These are phyloP conservation scores for Sebastes matsubarae DNA, from an alignment of 2,797 vertebrate genomes.

Conservation along the genomic window DNA sequence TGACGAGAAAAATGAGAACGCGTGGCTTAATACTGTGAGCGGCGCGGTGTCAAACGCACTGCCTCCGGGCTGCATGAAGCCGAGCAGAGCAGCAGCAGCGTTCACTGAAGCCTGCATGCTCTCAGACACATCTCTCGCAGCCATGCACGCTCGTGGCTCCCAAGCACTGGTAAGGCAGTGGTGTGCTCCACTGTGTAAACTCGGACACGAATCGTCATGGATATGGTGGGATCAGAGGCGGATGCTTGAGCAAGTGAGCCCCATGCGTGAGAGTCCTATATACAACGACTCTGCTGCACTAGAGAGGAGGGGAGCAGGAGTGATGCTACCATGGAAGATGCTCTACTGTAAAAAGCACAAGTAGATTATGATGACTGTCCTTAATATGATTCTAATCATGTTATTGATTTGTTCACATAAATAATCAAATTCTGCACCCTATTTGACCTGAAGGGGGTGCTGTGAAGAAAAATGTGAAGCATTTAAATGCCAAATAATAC, in stretches of 20 bases:
- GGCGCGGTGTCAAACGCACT: slow-evolving; percentile 40
- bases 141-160: slow-evolving; percentile 50
- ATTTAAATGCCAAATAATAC: not conserved
- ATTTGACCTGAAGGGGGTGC: slow-evolving; percentile 25
- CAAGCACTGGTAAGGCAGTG: slow-evolving; percentile 57
- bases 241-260: slow-evolving; percentile 36
- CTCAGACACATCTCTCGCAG: slow-evolving; percentile 22
- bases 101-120: slow-evolving; percentile 41
- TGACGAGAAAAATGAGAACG: slow-evolving; percentile 35
- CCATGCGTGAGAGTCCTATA: slow-evolving; percentile 20
- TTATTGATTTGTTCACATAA: not conserved
- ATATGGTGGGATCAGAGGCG: slow-evolving; percentile 61
- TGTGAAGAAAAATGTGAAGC: not conserved
- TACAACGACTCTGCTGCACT: slow-evolving; percentile 6
- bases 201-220: slow-evolving; percentile 46
- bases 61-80: slow-evolving; percentile 54
- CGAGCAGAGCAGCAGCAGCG: slow-evolving; percentile 42
- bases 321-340: not conserved
- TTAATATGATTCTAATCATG: not conserved
- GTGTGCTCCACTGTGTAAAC: slow-evolving; percentile 51
- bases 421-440: not conserved
- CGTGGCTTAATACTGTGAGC: slow-evolving; percentile 42
- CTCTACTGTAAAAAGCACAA: not conserved
- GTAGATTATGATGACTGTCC: not conserved
- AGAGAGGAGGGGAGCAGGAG: not conserved